Conservation (phyloP, 2,113 vertebrate genomes). For the Hyperoodon ampullatus region DNA sequence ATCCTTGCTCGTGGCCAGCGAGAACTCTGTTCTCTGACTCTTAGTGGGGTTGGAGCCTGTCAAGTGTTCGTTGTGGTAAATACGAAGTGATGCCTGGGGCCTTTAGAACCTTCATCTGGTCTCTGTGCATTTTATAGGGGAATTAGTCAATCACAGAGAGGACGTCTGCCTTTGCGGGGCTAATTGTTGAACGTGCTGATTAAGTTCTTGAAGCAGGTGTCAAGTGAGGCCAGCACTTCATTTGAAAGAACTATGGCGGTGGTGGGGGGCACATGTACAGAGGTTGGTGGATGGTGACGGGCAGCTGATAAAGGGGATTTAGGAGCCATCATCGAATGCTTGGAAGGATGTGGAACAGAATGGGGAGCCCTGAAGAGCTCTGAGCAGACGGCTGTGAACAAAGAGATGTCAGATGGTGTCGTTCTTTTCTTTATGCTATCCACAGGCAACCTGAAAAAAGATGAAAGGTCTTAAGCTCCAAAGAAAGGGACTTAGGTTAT, state of each 20-base stretch:
- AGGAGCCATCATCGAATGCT: background rate
- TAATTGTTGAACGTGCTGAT: conserved; percentile 46
- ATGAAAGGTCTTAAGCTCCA: background rate
- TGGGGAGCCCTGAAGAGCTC: background rate
- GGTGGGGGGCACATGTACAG: background rate
- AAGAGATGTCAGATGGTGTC: background rate
- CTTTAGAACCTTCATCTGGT: background rate
- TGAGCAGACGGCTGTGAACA: conserved; percentile 40
- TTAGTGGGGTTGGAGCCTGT: background rate
- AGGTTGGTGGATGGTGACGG: background rate
- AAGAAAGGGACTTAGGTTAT: conserved; percentile 26
- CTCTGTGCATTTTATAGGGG: conserved; percentile 34
- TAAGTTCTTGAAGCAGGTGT: conserved; percentile 56
- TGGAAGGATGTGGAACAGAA: background rate
- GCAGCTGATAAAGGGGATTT: conserved; percentile 48
- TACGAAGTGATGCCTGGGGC: background rate
- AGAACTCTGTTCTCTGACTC: background rate
- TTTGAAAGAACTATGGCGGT: background rate
- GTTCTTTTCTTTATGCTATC: background rate
- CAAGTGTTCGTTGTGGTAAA: background rate
- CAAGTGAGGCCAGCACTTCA: background rate
- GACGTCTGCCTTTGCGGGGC: background rate
- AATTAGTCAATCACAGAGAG: background rate
- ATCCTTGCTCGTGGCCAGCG: background rate
- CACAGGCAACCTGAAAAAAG: background rate